Evolutionary conservation across 2,888 invertebrate species (phyloP).

Genomic region (Bellardia bayeri): DNA sequence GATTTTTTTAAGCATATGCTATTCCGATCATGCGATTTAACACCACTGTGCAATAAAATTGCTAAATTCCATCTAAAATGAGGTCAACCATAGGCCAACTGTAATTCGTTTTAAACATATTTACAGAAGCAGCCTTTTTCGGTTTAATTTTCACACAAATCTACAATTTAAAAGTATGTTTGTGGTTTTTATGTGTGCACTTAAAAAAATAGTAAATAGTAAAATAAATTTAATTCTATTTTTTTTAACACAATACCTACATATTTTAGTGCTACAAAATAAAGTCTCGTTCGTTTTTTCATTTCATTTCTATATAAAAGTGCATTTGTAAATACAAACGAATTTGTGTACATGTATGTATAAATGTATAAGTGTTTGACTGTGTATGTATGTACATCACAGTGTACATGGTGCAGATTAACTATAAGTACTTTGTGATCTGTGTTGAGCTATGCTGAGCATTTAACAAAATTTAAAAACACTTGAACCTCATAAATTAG

Average conservation of each 20-base stretch:
- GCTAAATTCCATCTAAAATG: no score
- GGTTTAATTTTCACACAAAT: constrained; percentile 37
- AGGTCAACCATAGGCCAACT: neutral
- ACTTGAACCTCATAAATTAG: constrained; percentile 73
- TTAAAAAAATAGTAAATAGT: neutral
- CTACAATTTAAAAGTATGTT: constrained; percentile 33
- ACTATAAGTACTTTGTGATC: constrained; percentile 69
- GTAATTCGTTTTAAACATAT: constrained; percentile 8
- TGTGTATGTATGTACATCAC: constrained; percentile 20
- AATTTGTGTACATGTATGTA: neutral
- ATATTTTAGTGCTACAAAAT: constrained; percentile 14
- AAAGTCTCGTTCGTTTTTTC: constrained; percentile 22
- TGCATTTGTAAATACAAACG: neutral
- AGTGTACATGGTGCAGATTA: constrained; percentile 68
- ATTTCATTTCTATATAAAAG: neutral
- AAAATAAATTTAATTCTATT: constrained; percentile 1
- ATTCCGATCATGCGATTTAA: no score
- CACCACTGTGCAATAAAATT: no score
- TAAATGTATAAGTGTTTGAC: neutral
- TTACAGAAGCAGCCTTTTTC: neutral
- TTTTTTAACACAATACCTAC: neutral
- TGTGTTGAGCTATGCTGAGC: constrained; percentile 68
- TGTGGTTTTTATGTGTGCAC: constrained; percentile 40
- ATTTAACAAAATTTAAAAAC: constrained; percentile 72
- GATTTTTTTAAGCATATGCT: no score